A percentile compares a stretch with the other conserved stretches of the same genome.
Conservation (phyloP, 1,140 invertebrate species). For the Artemia franciscana region DNA sequence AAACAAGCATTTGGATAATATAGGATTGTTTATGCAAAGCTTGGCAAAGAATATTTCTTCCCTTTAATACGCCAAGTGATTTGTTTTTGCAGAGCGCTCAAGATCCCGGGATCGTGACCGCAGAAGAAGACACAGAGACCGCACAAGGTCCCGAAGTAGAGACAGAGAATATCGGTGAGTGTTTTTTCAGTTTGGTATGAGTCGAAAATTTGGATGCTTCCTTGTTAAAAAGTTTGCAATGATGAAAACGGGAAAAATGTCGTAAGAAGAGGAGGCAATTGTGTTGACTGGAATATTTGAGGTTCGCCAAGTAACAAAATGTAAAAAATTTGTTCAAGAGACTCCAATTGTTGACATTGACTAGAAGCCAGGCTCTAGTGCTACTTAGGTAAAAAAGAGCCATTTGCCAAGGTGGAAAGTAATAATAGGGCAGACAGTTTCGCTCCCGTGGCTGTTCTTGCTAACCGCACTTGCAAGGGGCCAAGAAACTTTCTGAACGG, state of each 20-base stretch:
- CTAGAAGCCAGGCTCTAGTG: no score
- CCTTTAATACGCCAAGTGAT: background rate
- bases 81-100: conserved; percentile 32
- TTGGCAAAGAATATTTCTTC: background rate
- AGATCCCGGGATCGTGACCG: conserved; percentile 45
- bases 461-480: no score
- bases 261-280: background rate
- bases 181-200: conserved; percentile 17
- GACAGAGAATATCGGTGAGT: conserved; percentile 38
- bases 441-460: no score
- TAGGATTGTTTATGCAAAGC: conserved; percentile 1
- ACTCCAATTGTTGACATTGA: background rate
- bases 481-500: no score
- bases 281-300: background rate
- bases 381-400: no score
- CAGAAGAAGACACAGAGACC: conserved; percentile 32
- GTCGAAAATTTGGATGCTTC: background rate
- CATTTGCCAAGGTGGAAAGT: no score
- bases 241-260: background rate
- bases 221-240: conserved; percentile 20
- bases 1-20: background rate
- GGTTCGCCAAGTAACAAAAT: background rate
- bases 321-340: background rate
- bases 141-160: conserved; percentile 52
- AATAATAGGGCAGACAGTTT: no score